phyloP scores from a whole-genome alignment of 2,797 vertebrate genomes.

The Moxostoma hubbsi region DNA sequence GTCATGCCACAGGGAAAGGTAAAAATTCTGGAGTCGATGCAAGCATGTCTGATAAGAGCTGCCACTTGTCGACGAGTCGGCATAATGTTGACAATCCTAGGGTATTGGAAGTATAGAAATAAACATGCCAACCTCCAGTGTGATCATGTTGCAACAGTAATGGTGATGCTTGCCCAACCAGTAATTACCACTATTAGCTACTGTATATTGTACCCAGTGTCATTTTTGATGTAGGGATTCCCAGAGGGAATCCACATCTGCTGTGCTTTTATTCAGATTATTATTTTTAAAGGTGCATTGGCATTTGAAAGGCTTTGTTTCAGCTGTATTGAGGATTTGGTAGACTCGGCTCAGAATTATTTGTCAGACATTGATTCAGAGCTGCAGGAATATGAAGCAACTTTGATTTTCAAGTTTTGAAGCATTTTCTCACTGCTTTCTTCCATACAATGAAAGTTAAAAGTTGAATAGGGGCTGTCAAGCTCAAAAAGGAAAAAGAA shows the following conservation, averaged over 20 bases:
- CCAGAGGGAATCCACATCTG: not conserved
- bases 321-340: slow-evolving; percentile 1
- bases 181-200: not conserved
- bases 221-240: not conserved
- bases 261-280: not conserved
- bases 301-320: slow-evolving; percentile 10
- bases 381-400: not conserved
- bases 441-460: no score
- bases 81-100: no score
- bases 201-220: not conserved
- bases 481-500: no score
- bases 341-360: not conserved
- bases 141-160: no score
- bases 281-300: slow-evolving; percentile 1
- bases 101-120: no score
- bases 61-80: no score
- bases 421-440: no score
- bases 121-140: no score
- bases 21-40: no score
- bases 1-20: no score
- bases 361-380: slow-evolving; percentile 6
- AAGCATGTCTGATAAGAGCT: no score
- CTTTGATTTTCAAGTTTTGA: not conserved
- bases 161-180: not conserved
- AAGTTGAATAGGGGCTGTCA: no score